These are phyloP conservation scores for Acanthurus tractus DNA, from an alignment of 2,797 vertebrate species.

Conservation along the genomic window DNA sequence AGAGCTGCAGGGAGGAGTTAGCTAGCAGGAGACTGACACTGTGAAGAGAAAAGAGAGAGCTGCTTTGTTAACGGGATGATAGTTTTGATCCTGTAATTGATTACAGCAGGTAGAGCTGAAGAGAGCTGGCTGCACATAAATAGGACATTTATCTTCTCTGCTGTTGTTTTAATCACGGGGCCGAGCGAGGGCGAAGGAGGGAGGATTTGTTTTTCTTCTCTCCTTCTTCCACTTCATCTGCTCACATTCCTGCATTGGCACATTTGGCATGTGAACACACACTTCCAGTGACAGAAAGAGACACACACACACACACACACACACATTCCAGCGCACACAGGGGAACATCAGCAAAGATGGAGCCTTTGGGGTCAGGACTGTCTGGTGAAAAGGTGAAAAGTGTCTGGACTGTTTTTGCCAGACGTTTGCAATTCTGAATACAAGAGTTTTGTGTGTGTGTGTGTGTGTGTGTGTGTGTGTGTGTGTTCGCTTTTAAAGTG, in stretches of 20 bases:
- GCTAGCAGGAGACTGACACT: slow-evolving; percentile 35
- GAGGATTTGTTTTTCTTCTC: slow-evolving; percentile 35
- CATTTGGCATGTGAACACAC: slow-evolving; percentile 42
- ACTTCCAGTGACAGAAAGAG: slow-evolving; percentile 22
- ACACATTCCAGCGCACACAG: background rate
- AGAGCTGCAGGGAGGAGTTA: slow-evolving; percentile 35
- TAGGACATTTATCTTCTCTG: slow-evolving; percentile 28
- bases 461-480: slow-evolving; percentile 21
- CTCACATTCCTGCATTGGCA: slow-evolving; percentile 18
- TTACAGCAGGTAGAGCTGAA: slow-evolving; percentile 7
- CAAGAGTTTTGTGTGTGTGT: slow-evolving; percentile 33
- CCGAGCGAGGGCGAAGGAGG: slow-evolving; percentile 8
- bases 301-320: background rate
- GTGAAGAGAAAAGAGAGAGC: slow-evolving; percentile 31
- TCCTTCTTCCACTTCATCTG: slow-evolving; percentile 30
- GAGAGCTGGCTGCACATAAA: slow-evolving; percentile 27
- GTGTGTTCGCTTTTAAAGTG: slow-evolving; percentile 14
- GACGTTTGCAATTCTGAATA: slow-evolving; percentile 64
- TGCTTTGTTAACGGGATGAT: slow-evolving; percentile 30
- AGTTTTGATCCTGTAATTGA: slow-evolving; percentile 38
- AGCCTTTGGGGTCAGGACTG: slow-evolving; percentile 72
- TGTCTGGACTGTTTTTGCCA: slow-evolving; percentile 73
- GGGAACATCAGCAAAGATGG: slow-evolving; percentile 46
- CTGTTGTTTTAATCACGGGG: slow-evolving; percentile 23
- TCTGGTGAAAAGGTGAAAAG: slow-evolving; percentile 82